Percentiles rank a stretch among this genome's conserved stretches.
Conservation (phyloP, 2,888 invertebrate species). For the Epistrophella euchroma region DNA sequence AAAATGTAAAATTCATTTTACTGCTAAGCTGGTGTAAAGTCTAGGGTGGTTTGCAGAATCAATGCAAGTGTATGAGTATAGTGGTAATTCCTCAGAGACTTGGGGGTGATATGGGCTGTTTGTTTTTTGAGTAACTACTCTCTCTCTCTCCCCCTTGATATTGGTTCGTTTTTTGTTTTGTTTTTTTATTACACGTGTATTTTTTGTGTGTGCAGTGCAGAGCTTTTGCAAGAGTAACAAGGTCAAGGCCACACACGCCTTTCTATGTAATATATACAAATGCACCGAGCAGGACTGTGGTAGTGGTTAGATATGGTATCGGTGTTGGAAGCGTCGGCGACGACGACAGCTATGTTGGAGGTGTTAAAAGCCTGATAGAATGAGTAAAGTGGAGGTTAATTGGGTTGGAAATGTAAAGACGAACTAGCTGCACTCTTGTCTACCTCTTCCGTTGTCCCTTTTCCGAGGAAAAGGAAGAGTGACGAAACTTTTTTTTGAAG, state of each 20-base stretch:
- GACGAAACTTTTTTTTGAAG: background rate
- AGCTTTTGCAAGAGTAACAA: constrained; percentile 76
- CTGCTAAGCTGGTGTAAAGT: constrained; percentile 42
- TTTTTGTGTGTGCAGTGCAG: constrained; percentile 62
- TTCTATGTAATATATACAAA: constrained; percentile 67
- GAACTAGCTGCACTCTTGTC: constrained; percentile 15
- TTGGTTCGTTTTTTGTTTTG: constrained; percentile 20
- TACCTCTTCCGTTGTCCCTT: constrained; percentile 4
- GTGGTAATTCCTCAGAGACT: background rate
- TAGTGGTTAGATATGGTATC: constrained; percentile 19
- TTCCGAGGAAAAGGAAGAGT: constrained; percentile 2
- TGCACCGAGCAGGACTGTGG: constrained; percentile 41
- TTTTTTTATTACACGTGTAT: constrained; percentile 61
- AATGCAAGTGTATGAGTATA: constrained; percentile 38
- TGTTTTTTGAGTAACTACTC: constrained; percentile 37
- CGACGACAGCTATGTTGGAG: constrained; percentile 27
- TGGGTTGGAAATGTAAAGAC: constrained; percentile 66
- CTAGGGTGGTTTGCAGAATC: constrained; percentile 2
- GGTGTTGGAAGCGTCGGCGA: constrained; percentile 15
- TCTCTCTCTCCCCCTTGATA: constrained; percentile 15
- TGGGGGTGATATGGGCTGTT: constrained; percentile 4
- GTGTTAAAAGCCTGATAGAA: constrained; percentile 43
- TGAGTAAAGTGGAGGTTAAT: constrained; percentile 63
- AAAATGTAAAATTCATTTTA: constrained; percentile 45
- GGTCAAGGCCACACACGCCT: constrained; percentile 75